Conservation (phyloP, 1,140 invertebrate species). For the Leptonema lineaticorne region DNA sequence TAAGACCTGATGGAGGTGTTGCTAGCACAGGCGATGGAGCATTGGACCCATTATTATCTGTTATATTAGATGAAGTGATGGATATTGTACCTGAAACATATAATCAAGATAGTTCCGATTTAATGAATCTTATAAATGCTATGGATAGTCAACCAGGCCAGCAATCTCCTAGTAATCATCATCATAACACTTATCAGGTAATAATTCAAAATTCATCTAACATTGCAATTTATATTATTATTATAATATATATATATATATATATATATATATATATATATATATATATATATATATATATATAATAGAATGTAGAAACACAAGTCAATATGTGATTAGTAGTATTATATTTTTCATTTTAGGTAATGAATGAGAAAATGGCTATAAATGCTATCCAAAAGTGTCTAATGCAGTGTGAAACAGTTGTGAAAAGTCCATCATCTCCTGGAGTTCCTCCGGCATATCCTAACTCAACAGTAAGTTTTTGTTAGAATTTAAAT, state of each 20-base stretch:
- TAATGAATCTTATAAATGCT: constrained; percentile 55
- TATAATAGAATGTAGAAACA: background rate
- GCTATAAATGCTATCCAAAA: constrained; percentile 89
- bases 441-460: constrained; percentile 66
- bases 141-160: constrained; percentile 50
- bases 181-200: constrained; percentile 41
- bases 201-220: background rate
- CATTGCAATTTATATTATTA: background rate
- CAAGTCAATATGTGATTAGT: background rate
- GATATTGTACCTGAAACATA: constrained; percentile 67
- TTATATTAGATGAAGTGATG: constrained; percentile 81
- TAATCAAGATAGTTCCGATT: constrained; percentile 48
- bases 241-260: background rate
- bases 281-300: constrained; percentile 8
- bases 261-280: background rate
- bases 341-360: constrained; percentile 36
- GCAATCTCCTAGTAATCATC: constrained; percentile 43
- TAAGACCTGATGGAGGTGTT: constrained; percentile 42
- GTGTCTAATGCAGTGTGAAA: constrained; percentile 82
- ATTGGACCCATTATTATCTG: constrained; percentile 73
- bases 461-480: constrained; percentile 64
- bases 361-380: constrained; percentile 70
- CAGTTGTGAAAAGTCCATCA: constrained; percentile 63
- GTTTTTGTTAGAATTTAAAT: background rate
- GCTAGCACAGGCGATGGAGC: constrained; percentile 47